Evolutionary conservation across 2,888 invertebrate species (phyloP), one percentile per base, ranked within the genome.

Genomic region (Ceratothoa steindachneri): DNA sequence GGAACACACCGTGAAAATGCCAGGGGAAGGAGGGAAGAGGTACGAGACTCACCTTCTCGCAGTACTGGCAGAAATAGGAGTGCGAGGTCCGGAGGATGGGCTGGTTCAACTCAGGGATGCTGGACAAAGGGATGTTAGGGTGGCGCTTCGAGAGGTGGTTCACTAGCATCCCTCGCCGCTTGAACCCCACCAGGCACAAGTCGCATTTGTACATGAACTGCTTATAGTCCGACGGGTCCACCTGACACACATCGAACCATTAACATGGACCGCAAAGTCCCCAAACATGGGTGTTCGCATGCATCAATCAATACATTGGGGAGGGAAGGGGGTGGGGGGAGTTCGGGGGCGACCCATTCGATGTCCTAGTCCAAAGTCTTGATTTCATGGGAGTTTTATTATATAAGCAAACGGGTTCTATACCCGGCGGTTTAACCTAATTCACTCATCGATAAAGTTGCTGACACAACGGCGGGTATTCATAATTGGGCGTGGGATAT

Each of bases 61-160:
- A 95, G 81, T 91, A 91, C 81, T 90, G 90, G 84, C 95, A 95
- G 83, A 90, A 92, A 84, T 91, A 95, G 82, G 91, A 90, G 15
- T 90, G 87, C 60, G 91, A 90, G 15, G 90, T 89, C 80, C 90
- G 88, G 77, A 92, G 85, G 81, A 94, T 90, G 0, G 94, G 93
- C 77, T 91, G 85, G 82, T 90, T 90, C 51, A 93, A 85, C 84
- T 92, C 91, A 19, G 89, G 91, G 41, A 90, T 89, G 84, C 89
- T 87, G 78, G 89, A 88, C 0, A 88, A 88, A 41, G 86, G 85
- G 65, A 89, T 87, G 71, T 88, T 87, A 29, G 90, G 88, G 87
- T 92, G 90, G 80, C 90, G 85, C 82, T 92, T 92, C 77, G 91
- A 92, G 81, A 93, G 85, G 84, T 95, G 94, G 84, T 94, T 95